Evolutionary conservation across 2,888 invertebrate genomes (phyloP).

Genomic region (Tipula lateralis): DNA sequence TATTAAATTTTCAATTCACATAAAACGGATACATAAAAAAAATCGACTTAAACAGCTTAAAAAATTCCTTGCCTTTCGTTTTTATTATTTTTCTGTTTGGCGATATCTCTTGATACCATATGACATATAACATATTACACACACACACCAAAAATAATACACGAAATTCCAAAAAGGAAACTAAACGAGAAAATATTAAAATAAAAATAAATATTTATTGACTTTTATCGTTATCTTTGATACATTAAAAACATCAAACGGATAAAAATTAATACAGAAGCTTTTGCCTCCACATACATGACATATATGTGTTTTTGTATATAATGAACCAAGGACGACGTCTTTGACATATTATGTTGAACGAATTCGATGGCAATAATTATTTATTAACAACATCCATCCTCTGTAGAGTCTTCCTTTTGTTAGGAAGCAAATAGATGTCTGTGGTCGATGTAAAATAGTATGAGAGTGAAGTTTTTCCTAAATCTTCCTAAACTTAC

Average conservation of each 20-base stretch:
- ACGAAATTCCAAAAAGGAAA: not conserved
- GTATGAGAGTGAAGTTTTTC: too few relatives aligned
- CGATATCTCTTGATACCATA: conserved; percentile 1
- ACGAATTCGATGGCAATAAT: too few relatives aligned
- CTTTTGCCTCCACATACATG: not conserved
- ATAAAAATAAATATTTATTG: conserved; percentile 19
- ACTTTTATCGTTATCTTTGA: conserved; percentile 1
- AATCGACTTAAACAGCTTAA: not conserved
- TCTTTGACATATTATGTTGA: too few relatives aligned
- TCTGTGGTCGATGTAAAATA: too few relatives aligned
- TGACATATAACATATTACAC: too few relatives aligned
- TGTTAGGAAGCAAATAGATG: too few relatives aligned
- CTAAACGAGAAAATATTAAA: not conserved
- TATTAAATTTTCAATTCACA: conserved; percentile 24
- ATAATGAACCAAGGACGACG: too few relatives aligned
- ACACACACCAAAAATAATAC: not conserved
- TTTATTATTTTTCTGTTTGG: not conserved
- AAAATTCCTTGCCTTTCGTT: conserved; percentile 9
- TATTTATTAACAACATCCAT: too few relatives aligned
- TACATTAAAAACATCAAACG: conserved; percentile 16
- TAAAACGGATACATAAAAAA: conserved; percentile 19
- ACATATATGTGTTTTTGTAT: too few relatives aligned
- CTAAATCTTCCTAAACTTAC: too few relatives aligned
- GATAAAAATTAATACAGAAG: not conserved
- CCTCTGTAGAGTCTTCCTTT: too few relatives aligned